phyloP scores from a whole-genome alignment of 2,888 invertebrate genomes.

The Rutpela maculata region DNA sequence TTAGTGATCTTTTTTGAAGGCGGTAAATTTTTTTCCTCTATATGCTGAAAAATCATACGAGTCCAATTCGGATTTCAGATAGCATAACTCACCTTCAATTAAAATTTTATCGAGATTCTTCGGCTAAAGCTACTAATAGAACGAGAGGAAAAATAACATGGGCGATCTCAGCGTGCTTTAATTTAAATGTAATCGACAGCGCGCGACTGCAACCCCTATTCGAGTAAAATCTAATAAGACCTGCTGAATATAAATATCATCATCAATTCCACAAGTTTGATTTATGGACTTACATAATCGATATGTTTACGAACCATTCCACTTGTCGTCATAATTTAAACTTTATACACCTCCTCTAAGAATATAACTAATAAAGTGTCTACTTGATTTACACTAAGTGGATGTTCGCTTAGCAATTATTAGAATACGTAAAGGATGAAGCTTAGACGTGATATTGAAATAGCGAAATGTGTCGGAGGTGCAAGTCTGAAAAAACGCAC shows the following conservation, averaged over 20 bases:
- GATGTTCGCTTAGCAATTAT: slow-evolving; percentile 38
- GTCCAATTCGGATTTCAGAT: no score
- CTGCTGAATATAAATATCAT: slow-evolving; percentile 7
- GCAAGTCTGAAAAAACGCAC: slow-evolving; percentile 31
- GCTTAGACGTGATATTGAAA: slow-evolving; percentile 31
- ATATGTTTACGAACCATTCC: slow-evolving; percentile 30
- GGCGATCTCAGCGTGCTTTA: no score
- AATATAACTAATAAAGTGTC: slow-evolving; percentile 41
- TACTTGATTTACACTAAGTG: slow-evolving; percentile 39
- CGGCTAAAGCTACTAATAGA: no score
- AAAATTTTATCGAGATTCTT: no score
- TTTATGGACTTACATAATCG: slow-evolving; percentile 21
- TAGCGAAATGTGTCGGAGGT: slow-evolving; percentile 30
- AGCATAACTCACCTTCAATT: no score
- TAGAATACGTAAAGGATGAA: slow-evolving; percentile 37
- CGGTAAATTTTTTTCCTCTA: no score
- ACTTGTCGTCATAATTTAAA: slow-evolving; percentile 31
- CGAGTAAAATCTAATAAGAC: not conserved
- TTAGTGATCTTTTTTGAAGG: no score
- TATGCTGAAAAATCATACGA: no score
- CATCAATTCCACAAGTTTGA: slow-evolving; percentile 12
- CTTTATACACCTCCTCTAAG: slow-evolving; percentile 29
- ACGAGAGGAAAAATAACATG: no score
- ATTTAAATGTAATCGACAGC: no score
- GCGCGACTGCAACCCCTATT: no score